Evolutionary conservation across 1,140 invertebrate genomes (phyloP).

Genomic region (Solenopsis fugax): DNA sequence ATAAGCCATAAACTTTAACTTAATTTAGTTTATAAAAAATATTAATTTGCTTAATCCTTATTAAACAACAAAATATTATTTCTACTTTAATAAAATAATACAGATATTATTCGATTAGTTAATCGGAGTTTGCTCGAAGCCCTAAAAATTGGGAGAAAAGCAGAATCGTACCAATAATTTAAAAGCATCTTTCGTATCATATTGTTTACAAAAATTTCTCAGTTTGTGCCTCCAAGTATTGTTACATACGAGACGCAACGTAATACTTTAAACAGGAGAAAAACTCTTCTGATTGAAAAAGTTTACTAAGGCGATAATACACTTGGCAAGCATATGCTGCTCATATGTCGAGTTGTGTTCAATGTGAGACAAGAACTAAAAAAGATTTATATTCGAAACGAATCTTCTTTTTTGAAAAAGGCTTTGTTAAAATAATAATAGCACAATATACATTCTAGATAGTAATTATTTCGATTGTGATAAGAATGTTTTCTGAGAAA

Average conservation of each 20-base stretch:
- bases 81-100: neutral
- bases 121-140: neutral
- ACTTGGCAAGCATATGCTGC: neutral
- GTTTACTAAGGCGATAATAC: neutral
- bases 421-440: neutral
- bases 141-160: neutral
- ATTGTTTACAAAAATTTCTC: neutral
- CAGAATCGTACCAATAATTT: neutral
- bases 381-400: neutral
- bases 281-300: neutral
- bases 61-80: too few relatives aligned
- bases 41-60: too few relatives aligned
- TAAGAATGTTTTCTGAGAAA: neutral
- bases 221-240: neutral
- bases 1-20: too few relatives aligned
- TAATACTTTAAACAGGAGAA: neutral
- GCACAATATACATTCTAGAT: neutral
- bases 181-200: neutral
- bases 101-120: neutral
- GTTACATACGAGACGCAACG: neutral
- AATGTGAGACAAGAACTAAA: neutral
- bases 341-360: neutral
- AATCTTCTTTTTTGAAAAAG: neutral
- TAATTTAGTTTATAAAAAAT: too few relatives aligned
- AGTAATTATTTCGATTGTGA: neutral